These are phyloP conservation scores for Spheniscus mendiculus DNA, from an alignment of 2,113 vertebrate species.

Conservation along the genomic window DNA sequence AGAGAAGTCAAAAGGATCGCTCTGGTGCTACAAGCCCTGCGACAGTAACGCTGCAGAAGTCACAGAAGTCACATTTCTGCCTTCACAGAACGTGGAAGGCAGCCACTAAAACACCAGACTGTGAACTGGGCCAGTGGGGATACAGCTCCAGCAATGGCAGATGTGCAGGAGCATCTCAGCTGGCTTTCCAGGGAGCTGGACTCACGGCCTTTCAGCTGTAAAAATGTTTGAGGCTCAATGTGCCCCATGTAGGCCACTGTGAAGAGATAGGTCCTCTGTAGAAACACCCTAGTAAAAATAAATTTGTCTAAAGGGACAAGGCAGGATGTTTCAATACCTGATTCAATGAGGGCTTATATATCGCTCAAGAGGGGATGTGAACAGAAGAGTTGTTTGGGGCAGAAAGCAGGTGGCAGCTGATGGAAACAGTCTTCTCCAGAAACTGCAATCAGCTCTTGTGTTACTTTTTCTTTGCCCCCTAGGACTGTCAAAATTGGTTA, in stretches of 20 bases:
- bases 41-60: not conserved
- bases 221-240: rapidly evolving
- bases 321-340: not conserved
- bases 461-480: not conserved
- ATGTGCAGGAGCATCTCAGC: not conserved
- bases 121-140: rapidly evolving
- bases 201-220: rapidly evolving
- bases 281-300: not conserved
- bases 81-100: not conserved
- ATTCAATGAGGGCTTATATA: not conserved
- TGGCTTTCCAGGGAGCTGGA: not conserved
- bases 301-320: not conserved
- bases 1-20: not conserved
- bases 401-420: not conserved
- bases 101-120: not conserved
- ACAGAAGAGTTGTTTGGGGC: not conserved
- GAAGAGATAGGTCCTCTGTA: not conserved
- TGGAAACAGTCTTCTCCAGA: not conserved
- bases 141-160: not conserved
- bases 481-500: not conserved
- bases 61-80: not conserved
- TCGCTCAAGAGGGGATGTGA: not conserved
- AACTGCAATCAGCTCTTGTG: not conserved
- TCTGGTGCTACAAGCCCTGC: not conserved
- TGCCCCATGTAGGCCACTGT: not conserved